Evolutionary conservation across 2,797 vertebrate genomes (phyloP).

Genomic region (Halcyon chelicuti): DNA sequence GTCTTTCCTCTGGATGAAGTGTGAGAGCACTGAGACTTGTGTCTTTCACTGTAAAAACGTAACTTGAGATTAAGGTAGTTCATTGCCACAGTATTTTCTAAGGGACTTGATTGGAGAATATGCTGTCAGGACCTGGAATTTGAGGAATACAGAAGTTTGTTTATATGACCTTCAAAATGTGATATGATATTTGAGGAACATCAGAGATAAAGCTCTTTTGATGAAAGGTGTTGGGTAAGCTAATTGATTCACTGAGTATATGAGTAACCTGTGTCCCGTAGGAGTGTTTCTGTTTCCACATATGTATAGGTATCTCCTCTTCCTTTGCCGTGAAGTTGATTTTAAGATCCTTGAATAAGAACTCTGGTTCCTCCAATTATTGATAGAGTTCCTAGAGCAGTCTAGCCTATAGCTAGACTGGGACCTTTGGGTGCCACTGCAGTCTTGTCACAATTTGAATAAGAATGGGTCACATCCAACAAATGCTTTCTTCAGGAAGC

Average conservation of each 20-base stretch:
- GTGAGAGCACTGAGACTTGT: neutral
- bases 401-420: neutral
- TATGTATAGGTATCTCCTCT: neutral
- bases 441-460: neutral
- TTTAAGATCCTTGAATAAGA: neutral
- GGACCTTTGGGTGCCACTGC: neutral
- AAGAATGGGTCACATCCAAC: neutral
- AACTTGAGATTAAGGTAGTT: neutral
- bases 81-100: neutral
- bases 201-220: neutral
- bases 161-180: neutral
- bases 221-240: neutral
- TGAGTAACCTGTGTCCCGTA: fast-evolving
- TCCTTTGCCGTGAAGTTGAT: neutral
- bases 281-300: neutral
- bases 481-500: neutral
- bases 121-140: neutral
- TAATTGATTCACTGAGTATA: neutral
- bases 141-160: neutral
- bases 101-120: neutral
- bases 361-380: neutral
- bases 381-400: neutral
- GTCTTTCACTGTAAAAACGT: neutral
- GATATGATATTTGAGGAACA: neutral
- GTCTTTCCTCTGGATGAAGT: neutral